Evolutionary conservation across 2,888 invertebrate species (phyloP), one percentile per base, ranked within the genome.

Genomic region (Sesia bembeciformis): DNA sequence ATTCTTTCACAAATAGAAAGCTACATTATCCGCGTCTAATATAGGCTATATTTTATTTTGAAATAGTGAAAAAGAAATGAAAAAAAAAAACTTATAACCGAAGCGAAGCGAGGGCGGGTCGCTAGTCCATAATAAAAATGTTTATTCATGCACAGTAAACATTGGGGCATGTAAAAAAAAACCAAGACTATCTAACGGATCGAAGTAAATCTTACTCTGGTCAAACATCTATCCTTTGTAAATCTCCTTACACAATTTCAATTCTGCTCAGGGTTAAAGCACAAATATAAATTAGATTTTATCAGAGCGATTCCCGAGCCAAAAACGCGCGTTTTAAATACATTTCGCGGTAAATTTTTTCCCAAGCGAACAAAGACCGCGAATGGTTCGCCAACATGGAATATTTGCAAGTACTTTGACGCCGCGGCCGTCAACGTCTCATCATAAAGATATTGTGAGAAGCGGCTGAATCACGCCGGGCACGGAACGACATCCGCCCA

Each of bases 371-470:
- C 56, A 58, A 58, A 58, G 58, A 51, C 51, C 53, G 52, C 61
- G 49, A 41, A 50, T 40, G 56, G 68, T 59, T 46, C 62, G 60
- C 53, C 56, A 63, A 60, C 63, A 62, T 54, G 23, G 49, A 58
- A 59, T 64, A 65, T 62, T 62, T 62, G 63, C 60, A 61, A 63
- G 54, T 56, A 54, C 54, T 40, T 56, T 63, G 57, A 66, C 67
- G 61, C 62, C 58, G 63, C 59, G 63, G 63, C 57, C 63, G 60
- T 61, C 53, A 54, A 57, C 50, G 53, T 52, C 46, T 40, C 59
- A 60, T 63, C 64, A 62, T 63, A 71, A 64, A 64, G 42, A 61
- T 56, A 56, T 60, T 59, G 58, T 55, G 56, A 53, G 51, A 52
- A 50, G 39, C 43, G 52, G 6, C 51, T 58, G 58, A 58, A 54